Evolutionary conservation across 2,797 vertebrate genomes (phyloP), one percentile per base, ranked within the genome.

Genomic region (Sciurus vulgaris): DNA sequence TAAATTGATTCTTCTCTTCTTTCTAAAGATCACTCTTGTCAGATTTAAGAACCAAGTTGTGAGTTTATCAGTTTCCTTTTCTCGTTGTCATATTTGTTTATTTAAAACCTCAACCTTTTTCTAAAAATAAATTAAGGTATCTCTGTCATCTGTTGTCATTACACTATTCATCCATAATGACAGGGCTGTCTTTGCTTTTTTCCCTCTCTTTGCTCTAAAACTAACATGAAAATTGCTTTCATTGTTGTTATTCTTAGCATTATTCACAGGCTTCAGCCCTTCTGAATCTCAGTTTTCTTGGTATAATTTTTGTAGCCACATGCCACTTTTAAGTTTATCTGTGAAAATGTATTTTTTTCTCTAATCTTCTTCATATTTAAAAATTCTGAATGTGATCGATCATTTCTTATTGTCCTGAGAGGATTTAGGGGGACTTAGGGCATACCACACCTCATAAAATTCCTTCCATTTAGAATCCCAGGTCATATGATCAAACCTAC

Each of bases 121-220:
- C 70, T 47, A 94, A 96, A 96, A 95, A 65, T 95, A 94, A 96
- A 76, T 94, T 91, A 95, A 97, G 73, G 74, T 56, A 89, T 28
- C 44, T 86, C 86, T 90, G 77, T 95, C 94, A 70, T 72, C 85
- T 94, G 79, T 92, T 97, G 91, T 95, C 91, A 97, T 96, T 93
- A 78, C 89, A 86, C 77, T 84, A 87, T 97, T 96, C 84, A 97
- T 91, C 56, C 78, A 26, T 38, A 95, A 90, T 95, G 86, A 97
- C 96, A 91, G 33, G 35, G 85, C 49, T 88, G 94, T 87, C 73
- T 88, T 96, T 78, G 47, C 82, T 94, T 89, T 85, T 63, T 44
- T 15, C 49, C 7, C 74, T 79, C 92, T 85, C 91, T 95, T 86
- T 91, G 61, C 89, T 95, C 44, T 61, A 94, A 97, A 95, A 96